These are phyloP conservation scores for Poecilia wingei DNA, from an alignment of 2,797 vertebrate species.

Conservation along the genomic window DNA sequence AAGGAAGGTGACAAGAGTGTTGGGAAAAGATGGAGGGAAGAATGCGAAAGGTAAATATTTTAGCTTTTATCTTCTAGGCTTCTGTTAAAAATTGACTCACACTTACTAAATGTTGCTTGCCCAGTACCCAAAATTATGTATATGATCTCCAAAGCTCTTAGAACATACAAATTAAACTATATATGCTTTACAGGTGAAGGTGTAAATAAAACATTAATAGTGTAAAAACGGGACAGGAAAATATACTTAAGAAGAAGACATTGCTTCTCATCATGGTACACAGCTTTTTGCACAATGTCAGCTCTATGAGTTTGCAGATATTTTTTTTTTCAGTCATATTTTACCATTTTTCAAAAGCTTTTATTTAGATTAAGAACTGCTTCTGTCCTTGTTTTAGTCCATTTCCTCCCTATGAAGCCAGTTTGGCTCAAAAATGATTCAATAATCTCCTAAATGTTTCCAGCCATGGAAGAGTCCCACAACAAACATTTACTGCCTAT, in stretches of 20 bases:
- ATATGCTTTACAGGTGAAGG: background rate
- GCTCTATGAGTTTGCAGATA: background rate
- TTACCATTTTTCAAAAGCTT: background rate
- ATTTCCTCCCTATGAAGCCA: background rate
- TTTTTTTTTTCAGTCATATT: background rate
- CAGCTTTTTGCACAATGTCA: background rate
- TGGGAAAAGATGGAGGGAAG: background rate
- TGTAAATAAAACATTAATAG: background rate
- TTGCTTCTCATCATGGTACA: background rate
- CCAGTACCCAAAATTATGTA: background rate
- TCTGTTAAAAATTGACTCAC: constrained; percentile 27
- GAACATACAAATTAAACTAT: background rate
- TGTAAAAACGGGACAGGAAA: background rate
- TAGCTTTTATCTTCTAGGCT: constrained; percentile 14
- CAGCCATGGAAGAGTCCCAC: background rate
- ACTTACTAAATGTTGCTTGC: constrained; percentile 24
- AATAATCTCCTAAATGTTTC: background rate
- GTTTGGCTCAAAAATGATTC: background rate
- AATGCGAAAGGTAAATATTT: constrained; percentile 15
- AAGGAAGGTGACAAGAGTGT: constrained; percentile 27
- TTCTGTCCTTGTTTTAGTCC: background rate
- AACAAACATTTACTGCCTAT: background rate
- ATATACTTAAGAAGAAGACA: background rate
- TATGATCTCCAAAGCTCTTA: background rate
- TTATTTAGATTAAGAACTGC: background rate